Base-by-base conservation (phyloP, 2,113 vertebrate species). In the Lepidothrix coronata region DNA sequence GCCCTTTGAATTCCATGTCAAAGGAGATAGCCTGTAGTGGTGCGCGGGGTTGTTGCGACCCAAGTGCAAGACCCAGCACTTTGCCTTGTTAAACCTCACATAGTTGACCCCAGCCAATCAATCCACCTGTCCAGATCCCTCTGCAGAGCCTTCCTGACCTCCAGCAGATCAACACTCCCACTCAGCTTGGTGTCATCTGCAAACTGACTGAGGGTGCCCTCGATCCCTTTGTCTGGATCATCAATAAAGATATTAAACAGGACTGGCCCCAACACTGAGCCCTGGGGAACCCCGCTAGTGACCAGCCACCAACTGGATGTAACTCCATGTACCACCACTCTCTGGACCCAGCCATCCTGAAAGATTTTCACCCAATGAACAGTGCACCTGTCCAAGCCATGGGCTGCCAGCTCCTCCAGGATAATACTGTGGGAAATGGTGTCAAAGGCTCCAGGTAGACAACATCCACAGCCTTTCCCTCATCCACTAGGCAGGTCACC, bases 191-290 rank as follows among this genome's bases (percentile, higher is more conserved):
- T 41, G 39, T 9, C 21, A 12, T 43, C 30, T 33, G 16, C 41
- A 55, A 41, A 62, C 25, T 55, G 55, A 55, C 41, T 12, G 9
- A 55, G 25, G 6, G 21, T 0, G 0, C 71, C 11, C 14, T 83
- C 17, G 3, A 83, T 31, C 12, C 6, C 30, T 21, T 76, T 0
- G 0, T 62, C 30, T n/a, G 55, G 61, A 43, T 41, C n/a, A 61
- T 28, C 41, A 70, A 0, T 48, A 31, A 30, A 46, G 70, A 30
- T 48, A 75, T 3, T 68, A 25, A 61, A 22, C 54, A 61, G 28
- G 11, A n/a, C 78, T 68, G n/a, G n/a, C 20, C 14, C 39, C 7
- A 61, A 4, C 16, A 15, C 11, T 46, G 54, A 75, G 28, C 33
- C 24, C 11, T 46, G 20, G 39, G 10, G 44, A 68, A 41, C 16